These are phyloP conservation scores for Potamarius usumacintae DNA, from an alignment of 2,113 vertebrate species.

Conservation along the genomic window DNA sequence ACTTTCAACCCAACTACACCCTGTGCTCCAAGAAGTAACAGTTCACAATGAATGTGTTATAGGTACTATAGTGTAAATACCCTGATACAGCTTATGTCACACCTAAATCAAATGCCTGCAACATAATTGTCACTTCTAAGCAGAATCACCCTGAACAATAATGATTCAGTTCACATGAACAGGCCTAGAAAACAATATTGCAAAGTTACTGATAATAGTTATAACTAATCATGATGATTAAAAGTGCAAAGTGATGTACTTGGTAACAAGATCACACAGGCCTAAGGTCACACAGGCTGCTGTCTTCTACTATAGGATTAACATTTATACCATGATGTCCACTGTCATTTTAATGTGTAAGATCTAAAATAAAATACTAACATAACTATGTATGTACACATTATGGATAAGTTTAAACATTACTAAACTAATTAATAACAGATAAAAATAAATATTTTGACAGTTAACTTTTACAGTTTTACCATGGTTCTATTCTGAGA, in stretches of 20 bases:
- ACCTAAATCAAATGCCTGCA: neutral
- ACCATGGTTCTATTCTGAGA: neutral
- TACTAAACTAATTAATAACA: neutral
- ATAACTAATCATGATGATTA: neutral
- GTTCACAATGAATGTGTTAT: neutral
- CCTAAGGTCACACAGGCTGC: neutral
- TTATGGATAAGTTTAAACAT: neutral
- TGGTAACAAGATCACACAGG: neutral
- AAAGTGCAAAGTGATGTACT: neutral
- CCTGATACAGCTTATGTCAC: neutral
- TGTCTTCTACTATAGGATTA: neutral
- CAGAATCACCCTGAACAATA: neutral
- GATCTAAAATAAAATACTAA: neutral
- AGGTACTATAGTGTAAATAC: neutral
- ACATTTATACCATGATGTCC: neutral
- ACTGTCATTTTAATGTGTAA: neutral
- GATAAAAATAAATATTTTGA: neutral
- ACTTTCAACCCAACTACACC: neutral
- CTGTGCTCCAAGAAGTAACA: neutral
- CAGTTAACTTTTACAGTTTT: neutral
- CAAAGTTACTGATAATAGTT: neutral
- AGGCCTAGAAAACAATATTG: constrained; percentile 13
- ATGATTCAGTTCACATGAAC: neutral
- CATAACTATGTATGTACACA: neutral
- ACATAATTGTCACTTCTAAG: neutral